Percentiles rank a stretch among this genome's conserved stretches.
Evolutionary conservation across 2,113 vertebrate genomes (phyloP).

Genomic region (human (Homo sapiens)): DNA sequence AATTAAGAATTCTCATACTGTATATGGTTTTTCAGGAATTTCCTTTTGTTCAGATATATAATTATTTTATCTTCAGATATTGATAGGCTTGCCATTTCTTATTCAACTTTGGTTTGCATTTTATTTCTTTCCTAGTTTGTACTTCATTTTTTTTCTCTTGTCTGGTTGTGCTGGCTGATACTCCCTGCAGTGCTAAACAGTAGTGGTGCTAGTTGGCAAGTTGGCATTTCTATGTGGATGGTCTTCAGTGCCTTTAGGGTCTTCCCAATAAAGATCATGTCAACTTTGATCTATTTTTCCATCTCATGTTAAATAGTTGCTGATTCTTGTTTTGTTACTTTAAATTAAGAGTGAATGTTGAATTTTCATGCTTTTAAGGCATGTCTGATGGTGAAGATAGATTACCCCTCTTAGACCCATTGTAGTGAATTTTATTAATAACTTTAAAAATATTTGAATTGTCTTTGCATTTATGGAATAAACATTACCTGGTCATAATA

Average conservation of each 20-base stretch:
- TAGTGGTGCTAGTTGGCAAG: neutral
- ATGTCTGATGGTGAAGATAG: neutral
- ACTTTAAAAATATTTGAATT: neutral
- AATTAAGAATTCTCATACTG: neutral
- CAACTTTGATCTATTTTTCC: neutral
- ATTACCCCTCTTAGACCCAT: neutral
- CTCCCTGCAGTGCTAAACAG: neutral
- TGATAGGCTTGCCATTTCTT: neutral
- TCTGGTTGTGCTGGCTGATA: neutral
- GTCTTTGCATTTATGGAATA: conserved; percentile 3
- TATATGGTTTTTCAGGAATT: neutral
- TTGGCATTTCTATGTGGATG: neutral
- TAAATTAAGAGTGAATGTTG: neutral
- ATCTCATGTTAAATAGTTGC: neutral
- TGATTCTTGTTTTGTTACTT: conserved; percentile 22
- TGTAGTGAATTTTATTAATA: neutral
- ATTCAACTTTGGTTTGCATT: neutral
- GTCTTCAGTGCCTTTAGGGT: neutral
- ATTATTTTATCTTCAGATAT: neutral
- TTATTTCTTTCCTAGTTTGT: neutral
- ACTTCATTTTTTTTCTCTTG: neutral
- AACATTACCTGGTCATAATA: neutral
- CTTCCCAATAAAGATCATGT: neutral
- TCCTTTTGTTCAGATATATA: neutral
- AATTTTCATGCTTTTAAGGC: neutral